Evolutionary conservation across 2,797 vertebrate genomes (phyloP).

Genomic region (Anguilla anguilla): DNA sequence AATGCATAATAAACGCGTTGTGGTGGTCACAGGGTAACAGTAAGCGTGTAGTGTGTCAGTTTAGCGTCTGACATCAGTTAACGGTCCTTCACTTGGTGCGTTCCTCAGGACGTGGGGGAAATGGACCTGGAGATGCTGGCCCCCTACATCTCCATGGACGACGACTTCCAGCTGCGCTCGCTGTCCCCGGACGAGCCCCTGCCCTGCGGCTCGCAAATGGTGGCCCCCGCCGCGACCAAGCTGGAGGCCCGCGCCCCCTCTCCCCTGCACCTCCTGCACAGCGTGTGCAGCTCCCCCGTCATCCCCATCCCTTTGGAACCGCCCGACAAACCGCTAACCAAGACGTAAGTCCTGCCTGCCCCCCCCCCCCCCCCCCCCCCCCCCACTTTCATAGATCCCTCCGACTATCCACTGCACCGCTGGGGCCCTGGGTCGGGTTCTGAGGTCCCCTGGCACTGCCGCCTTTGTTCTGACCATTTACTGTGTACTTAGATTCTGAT

Average conservation of each 20-base stretch:
- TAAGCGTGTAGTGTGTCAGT: neutral
- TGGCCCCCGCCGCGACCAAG: slow-evolving; percentile 40
- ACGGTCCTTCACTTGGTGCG: neutral
- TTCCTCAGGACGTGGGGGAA: slow-evolving; percentile 75
- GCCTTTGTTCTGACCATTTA: neutral
- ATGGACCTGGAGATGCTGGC: slow-evolving; percentile 85
- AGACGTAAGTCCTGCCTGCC: slow-evolving; percentile 52
- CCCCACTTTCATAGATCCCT: neutral
- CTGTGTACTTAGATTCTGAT: neutral
- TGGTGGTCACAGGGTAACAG: neutral
- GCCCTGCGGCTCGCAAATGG: slow-evolving; percentile 61
- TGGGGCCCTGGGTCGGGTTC: neutral
- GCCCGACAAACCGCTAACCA: slow-evolving; percentile 29
- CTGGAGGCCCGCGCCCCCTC: slow-evolving; percentile 57
- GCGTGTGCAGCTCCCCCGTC: slow-evolving; percentile 64
- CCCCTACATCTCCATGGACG: slow-evolving; percentile 88
- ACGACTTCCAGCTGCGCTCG: slow-evolving; percentile 84
- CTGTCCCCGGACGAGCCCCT: slow-evolving; percentile 77
- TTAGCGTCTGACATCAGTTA: neutral
- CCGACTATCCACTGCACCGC: neutral
- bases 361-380: neutral
- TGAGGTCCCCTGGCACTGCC: neutral
- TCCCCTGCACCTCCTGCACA: slow-evolving; percentile 61
- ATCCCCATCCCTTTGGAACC: slow-evolving; percentile 57
- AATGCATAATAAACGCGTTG: no score